Percentiles rank a stretch among this genome's conserved stretches.
phyloP scores from a whole-genome alignment of 2,888 invertebrate genomes.

The Acrobasis suavella region DNA sequence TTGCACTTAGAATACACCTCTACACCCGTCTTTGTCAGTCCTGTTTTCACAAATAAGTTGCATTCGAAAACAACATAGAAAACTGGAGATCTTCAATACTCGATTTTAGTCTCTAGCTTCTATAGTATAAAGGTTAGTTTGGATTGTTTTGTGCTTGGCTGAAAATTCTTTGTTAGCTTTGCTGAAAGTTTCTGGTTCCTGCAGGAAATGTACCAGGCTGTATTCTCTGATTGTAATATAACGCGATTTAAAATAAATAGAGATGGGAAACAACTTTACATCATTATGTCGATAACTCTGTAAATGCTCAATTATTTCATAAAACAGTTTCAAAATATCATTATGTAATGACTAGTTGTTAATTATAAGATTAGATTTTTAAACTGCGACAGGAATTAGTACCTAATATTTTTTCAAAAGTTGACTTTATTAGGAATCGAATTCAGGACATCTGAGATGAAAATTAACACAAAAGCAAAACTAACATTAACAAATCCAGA shows the following conservation, averaged over 20 bases:
- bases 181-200: constrained; percentile 63
- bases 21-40: constrained; percentile 56
- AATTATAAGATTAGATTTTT: background rate
- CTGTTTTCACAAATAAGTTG: constrained; percentile 81
- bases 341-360: no score
- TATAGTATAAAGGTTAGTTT: constrained; percentile 45
- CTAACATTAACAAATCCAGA: no score
- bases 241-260: constrained; percentile 76
- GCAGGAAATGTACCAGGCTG: constrained; percentile 67
- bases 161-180: constrained; percentile 65
- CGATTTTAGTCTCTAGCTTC: constrained; percentile 41
- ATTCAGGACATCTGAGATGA: background rate
- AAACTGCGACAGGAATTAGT: background rate
- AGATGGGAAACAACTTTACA: constrained; percentile 37
- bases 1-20: constrained; percentile 42
- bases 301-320: background rate
- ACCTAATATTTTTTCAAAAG: background rate
- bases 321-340: no score
- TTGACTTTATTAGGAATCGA: background rate
- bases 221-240: constrained; percentile 79
- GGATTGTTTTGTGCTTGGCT: constrained; percentile 32
- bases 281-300: background rate
- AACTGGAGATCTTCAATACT: constrained; percentile 43
- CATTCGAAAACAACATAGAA: constrained; percentile 81
- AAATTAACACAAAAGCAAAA: no score